Evolutionary conservation across 1,140 invertebrate species (phyloP), one percentile per base, ranked within the genome.

Genomic region (Parasteatoda tepidariorum): DNA sequence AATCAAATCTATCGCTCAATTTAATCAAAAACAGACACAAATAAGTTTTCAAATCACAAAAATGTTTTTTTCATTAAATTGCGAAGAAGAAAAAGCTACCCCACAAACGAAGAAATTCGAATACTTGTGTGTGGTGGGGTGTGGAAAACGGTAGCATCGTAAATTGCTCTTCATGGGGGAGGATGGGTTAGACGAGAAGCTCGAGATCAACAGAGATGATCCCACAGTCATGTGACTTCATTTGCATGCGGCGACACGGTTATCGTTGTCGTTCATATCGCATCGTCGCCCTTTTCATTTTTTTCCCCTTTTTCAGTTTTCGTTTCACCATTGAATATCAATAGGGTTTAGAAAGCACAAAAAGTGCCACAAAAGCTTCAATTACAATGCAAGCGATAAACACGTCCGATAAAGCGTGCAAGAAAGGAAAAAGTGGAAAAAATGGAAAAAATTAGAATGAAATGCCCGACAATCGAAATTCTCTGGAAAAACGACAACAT

Each of bases 171-270:
- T n/a, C n/a, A n/a, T n/a, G n/a, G n/a, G 3, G 30, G 26, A 15
- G 6, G 24, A 22, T 18, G 33, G 66, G 66, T 3, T 11, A 26
- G 71, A 28, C 71, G 55, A 55, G 31, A 26, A 61, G 28, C n/a
- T 7, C 13, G 15, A 7, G 57, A 62, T 62, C 33, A 33, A 33
- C 26, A 26, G 22, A 59, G 71, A 74, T 74, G 71, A 74, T 74
- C 71, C 71, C 73, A 11, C 26, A 13, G 61, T 76, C 73, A 62
- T 48, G 57, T 74, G 73, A 64, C 73, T 76, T 76, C 73, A 76
- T 76, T 76, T 76, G 73, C 73, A 76, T 76, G 73, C 59, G 59
- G 38, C 73, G 73, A 76, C 73, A 76, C 73, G 34, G n/a, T 64
- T 76, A 76, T 41, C 59, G 73, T 76, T 48, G 57, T 76, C 73